These are phyloP conservation scores for Salpingus planirostris DNA, from an alignment of 2,888 invertebrate genomes.

Conservation along the genomic window DNA sequence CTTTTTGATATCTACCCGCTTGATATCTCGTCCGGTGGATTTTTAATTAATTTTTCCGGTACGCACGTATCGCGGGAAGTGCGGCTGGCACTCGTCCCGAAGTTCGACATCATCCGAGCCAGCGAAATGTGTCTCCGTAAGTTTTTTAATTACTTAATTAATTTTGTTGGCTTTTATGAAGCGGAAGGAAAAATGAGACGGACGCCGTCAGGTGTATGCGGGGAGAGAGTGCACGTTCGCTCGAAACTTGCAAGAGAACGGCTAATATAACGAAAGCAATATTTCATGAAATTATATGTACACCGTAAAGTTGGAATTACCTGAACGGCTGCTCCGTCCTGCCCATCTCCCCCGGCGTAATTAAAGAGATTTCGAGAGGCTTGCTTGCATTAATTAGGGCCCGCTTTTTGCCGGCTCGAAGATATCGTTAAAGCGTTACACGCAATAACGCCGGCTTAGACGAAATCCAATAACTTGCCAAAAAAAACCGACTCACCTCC, in stretches of 20 bases:
- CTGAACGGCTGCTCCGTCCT: constrained; percentile 19
- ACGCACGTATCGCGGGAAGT: too few relatives aligned
- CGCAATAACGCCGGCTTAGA: not conserved
- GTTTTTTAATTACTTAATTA: constrained; percentile 15
- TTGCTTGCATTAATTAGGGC: constrained; percentile 15
- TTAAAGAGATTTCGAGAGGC: constrained; percentile 14
- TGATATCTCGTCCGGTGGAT: too few relatives aligned
- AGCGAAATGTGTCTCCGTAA: too few relatives aligned
- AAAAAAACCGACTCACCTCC: constrained; percentile 59
- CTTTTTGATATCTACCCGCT: too few relatives aligned
- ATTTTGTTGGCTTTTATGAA: constrained; percentile 6
- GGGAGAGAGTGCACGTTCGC: too few relatives aligned
- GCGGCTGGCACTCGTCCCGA: too few relatives aligned
- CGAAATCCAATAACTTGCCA: not conserved
- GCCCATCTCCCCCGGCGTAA: constrained; percentile 11
- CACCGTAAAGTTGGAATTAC: constrained; percentile 20
- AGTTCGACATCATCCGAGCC: too few relatives aligned
- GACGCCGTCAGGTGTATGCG: constrained; percentile 1
- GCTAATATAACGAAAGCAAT: constrained; percentile 14
- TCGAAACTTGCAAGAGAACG: constrained; percentile 13
- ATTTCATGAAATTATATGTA: constrained; percentile 14
- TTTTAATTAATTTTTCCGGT: too few relatives aligned
- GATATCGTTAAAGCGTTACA: constrained; percentile 5
- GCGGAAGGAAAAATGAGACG: not conserved
- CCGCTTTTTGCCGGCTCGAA: constrained; percentile 5